Base-by-base conservation (phyloP, 2,888 invertebrate genomes). In the Dermolepida albohirtum region DNA sequence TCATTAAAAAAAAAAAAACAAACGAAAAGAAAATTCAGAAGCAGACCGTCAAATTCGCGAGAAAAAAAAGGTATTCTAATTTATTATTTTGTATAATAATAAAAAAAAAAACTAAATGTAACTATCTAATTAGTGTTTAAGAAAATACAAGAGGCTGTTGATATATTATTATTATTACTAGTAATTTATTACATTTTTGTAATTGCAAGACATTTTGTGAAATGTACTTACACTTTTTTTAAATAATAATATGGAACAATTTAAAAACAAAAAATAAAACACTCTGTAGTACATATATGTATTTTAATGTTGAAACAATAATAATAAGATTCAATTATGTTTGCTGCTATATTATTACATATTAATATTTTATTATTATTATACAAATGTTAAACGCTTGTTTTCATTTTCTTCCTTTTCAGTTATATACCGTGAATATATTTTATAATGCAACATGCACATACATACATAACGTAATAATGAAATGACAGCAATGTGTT, bases 91-190 rank as follows among this genome's bases (percentile, higher is more conserved):
- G 78, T 79, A 74, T 77, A 76, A 73, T 70, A 34, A 34, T 34
- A 34, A 34, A 62, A 47, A 22, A 22, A 39, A 47, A 62, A 62
- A 71, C 73, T 79, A 77, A 77, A 73, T 78, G 77, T 80, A 80
- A 78, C 77, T 79, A 77, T 72, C 75, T 74, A 74, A 57, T 72
- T 72, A 74, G 71, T 77, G 79, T 77, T 77, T 75, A 80, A 81
- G 79, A 57, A 78, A 74, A 79, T 79, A 77, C 77, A 79, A 75
- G 80, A 82, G 81, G 81, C 81, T 82, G 81, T 82, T 81, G 75
- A 80, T 67, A 68, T 68, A 79, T 80, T 55, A 80, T 76, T 79
- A 34, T 34, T 34, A 34, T 34, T 34, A 34, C 34, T 81, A 81
- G 78, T 81, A 81, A 81, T 78, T 81, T 81, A 80, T 80, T 79